Conservation (phyloP, 2,888 invertebrate genomes). For the Rhorus exstirpatorius region DNA sequence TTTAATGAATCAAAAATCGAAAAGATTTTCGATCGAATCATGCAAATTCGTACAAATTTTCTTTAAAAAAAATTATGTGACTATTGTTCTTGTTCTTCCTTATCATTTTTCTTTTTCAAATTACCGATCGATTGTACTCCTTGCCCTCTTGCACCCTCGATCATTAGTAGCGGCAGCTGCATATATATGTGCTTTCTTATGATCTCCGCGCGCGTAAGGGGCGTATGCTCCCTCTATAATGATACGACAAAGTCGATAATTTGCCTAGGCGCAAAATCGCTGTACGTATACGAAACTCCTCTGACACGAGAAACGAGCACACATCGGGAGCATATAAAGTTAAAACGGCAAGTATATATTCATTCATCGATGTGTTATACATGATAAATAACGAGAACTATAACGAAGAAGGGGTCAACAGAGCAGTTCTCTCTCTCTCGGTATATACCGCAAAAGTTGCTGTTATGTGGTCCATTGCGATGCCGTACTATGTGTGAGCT, state of each 20-base stretch:
- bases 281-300: conserved; percentile 60
- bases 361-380: conserved; percentile 6
- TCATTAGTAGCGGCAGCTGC: conserved; percentile 20
- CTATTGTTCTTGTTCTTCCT: too few species aligned
- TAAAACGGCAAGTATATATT: background rate
- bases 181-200: conserved; percentile 3
- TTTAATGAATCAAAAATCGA: too few species aligned
- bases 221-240: conserved; percentile 65
- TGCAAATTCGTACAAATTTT: too few species aligned
- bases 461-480: conserved; percentile 23
- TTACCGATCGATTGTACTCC: conserved; percentile 27
- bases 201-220: conserved; percentile 43
- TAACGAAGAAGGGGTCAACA: conserved; percentile 60
- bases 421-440: conserved; percentile 26
- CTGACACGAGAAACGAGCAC: conserved; percentile 20
- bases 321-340: conserved; percentile 19
- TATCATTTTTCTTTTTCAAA: conserved; percentile 15
- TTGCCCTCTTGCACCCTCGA: conserved; percentile 2
- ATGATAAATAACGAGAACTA: conserved; percentile 28
- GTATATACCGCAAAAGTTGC: conserved; percentile 39
- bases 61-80: too few species aligned
- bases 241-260: conserved; percentile 68
- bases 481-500: conserved; percentile 22
- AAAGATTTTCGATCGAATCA: too few species aligned
- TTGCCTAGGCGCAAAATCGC: conserved; percentile 55